Evolutionary conservation across 1,140 invertebrate species (phyloP).

Genomic region (Bombus sylvicola): DNA sequence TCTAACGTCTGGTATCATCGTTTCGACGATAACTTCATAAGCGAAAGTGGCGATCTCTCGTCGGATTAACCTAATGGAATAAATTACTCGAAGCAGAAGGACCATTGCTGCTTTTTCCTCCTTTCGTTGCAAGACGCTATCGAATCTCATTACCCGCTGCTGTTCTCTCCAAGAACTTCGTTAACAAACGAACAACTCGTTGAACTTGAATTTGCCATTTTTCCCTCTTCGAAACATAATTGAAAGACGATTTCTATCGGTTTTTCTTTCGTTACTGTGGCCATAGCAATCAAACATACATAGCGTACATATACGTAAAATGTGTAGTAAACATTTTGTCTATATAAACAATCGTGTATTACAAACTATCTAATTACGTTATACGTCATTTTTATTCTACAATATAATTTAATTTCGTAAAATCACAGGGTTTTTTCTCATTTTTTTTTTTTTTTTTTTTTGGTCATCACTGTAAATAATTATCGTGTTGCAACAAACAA

Average conservation of each 20-base stretch:
- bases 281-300: too few relatives aligned
- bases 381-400: too few relatives aligned
- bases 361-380: too few relatives aligned
- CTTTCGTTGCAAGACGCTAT: not conserved
- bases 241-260: not conserved
- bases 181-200: slow-evolving; percentile 12
- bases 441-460: too few relatives aligned
- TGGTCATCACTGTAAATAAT: too few relatives aligned
- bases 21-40: slow-evolving; percentile 24
- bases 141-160: slow-evolving; percentile 34
- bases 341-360: too few relatives aligned
- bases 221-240: too few relatives aligned
- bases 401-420: too few relatives aligned
- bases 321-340: too few relatives aligned
- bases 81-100: slow-evolving; percentile 18
- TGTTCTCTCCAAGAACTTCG: slow-evolving; percentile 8
- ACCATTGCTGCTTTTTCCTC: not conserved
- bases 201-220: not conserved
- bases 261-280: not conserved
- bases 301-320: not conserved
- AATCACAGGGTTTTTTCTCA: too few relatives aligned
- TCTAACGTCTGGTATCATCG: slow-evolving; percentile 5
- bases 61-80: slow-evolving; percentile 39
- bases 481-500: too few relatives aligned
- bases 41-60: slow-evolving; percentile 31